Percentiles rank a stretch among this genome's conserved stretches.
Evolutionary conservation across 2,888 invertebrate genomes (phyloP).

Genomic region (Brassicogethes aeneus): DNA sequence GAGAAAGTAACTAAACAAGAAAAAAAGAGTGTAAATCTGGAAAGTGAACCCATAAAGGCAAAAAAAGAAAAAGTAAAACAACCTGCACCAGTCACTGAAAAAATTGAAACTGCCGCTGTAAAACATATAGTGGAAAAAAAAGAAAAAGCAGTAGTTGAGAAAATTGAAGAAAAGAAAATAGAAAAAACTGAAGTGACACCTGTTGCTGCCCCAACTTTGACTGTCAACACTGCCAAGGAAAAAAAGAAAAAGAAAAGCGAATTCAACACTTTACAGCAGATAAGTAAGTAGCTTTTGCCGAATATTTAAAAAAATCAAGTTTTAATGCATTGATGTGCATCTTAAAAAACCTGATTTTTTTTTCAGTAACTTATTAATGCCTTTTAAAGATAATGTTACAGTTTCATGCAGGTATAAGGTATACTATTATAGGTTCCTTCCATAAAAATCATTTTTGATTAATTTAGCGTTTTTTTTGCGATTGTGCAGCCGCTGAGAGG

Average conservation of each 20-base stretch:
- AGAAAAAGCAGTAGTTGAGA: slow-evolving; percentile 4
- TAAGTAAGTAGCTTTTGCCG: slow-evolving; percentile 47
- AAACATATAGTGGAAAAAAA: slow-evolving; percentile 19
- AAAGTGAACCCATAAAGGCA: too few species aligned
- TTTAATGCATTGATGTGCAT: too few species aligned
- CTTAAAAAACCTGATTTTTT: too few species aligned
- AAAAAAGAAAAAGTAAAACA: too few species aligned
- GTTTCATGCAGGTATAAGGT: slow-evolving; percentile 1
- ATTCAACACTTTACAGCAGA: slow-evolving; percentile 42
- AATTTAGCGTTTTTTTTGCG: neutral
- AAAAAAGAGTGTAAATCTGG: too few species aligned
- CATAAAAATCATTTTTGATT: neutral
- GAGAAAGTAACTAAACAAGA: too few species aligned
- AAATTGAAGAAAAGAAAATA: slow-evolving; percentile 8
- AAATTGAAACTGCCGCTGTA: slow-evolving; percentile 15
- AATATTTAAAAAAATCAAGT: too few species aligned
- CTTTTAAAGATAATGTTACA: too few species aligned
- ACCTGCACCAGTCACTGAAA: too few species aligned
- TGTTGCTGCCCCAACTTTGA: neutral
- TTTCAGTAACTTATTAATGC: too few species aligned
- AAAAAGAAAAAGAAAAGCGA: slow-evolving; percentile 55
- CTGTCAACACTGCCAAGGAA: slow-evolving; percentile 28
- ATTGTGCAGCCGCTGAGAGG: slow-evolving; percentile 53
- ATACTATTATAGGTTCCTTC: slow-evolving; percentile 1
- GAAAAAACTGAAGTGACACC: slow-evolving; percentile 3